Evolutionary conservation across 2,113 vertebrate species (phyloP).

Genomic region (Urocynchramus pylzowi): DNA sequence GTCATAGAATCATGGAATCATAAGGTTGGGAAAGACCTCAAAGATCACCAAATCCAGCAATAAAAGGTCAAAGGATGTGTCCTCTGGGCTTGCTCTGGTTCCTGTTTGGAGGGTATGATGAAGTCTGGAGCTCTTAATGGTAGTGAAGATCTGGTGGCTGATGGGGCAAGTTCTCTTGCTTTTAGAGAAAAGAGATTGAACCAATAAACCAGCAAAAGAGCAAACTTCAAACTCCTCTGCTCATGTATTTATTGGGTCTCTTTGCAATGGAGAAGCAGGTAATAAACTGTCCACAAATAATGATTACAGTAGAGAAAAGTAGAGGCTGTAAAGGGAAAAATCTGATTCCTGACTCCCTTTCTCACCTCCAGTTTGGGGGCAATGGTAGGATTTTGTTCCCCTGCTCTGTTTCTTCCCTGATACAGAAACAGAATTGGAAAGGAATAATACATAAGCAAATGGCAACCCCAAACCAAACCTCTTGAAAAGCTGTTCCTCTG

Average conservation of each 20-base stretch:
- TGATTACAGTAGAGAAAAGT: neutral
- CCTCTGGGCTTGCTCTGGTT: neutral
- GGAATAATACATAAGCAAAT: neutral
- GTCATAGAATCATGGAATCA: neutral
- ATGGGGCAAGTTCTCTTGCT: neutral
- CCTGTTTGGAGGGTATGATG: rapidly evolving
- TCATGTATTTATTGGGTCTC: rapidly evolving
- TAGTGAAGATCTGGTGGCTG: neutral
- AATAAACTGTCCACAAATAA: neutral
- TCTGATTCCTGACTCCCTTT: neutral
- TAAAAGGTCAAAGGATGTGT: neutral
- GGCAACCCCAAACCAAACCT: neutral
- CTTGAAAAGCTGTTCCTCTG: neutral
- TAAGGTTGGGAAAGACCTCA: neutral
- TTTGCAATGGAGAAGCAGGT: neutral
- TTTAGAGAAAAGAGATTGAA: neutral
- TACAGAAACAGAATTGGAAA: neutral
- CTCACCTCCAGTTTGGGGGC: neutral
- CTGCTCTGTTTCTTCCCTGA: neutral
- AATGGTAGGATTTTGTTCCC: neutral
- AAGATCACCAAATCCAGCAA: neutral
- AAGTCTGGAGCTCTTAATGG: neutral
- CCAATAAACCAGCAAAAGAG: neutral
- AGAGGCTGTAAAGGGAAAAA: neutral
- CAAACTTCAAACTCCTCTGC: neutral